Percentiles rank a stretch among this genome's conserved stretches.
These are phyloP conservation scores for Eugnorisma glareosa DNA, from an alignment of 2,888 invertebrate genomes.

Conservation along the genomic window DNA sequence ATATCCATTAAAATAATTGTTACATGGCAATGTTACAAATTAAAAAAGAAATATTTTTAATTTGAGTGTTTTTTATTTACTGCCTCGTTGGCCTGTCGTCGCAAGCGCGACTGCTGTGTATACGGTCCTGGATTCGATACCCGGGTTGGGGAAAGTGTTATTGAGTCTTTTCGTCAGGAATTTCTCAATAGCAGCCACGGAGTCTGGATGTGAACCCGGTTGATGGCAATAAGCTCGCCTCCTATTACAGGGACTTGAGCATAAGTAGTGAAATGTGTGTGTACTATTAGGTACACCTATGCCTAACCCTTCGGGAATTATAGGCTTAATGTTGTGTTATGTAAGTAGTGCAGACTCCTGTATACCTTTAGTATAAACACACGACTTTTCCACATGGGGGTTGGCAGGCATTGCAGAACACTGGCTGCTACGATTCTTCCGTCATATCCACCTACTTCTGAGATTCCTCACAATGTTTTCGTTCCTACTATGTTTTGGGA, in stretches of 20 bases:
- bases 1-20: background rate
- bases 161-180: background rate
- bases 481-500: slow-evolving; percentile 1
- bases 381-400: background rate
- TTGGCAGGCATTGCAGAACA: background rate
- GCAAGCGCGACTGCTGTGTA: background rate
- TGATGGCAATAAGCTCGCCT: background rate
- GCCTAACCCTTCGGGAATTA: background rate
- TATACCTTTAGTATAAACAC: background rate
- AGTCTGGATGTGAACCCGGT: background rate
- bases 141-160: background rate
- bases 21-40: background rate
- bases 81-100: background rate
- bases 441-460: background rate
- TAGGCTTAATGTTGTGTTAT: background rate
- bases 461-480: slow-evolving; percentile 24
- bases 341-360: background rate
- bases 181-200: background rate
- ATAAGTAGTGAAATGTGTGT: too few species aligned
- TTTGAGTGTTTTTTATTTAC: background rate
- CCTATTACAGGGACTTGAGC: too few species aligned
- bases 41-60: background rate
- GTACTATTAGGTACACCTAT: too few species aligned
- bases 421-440: background rate
- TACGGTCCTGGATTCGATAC: background rate